phyloP scores from a whole-genome alignment of 2,113 vertebrate genomes.

The Sialia sialis region DNA sequence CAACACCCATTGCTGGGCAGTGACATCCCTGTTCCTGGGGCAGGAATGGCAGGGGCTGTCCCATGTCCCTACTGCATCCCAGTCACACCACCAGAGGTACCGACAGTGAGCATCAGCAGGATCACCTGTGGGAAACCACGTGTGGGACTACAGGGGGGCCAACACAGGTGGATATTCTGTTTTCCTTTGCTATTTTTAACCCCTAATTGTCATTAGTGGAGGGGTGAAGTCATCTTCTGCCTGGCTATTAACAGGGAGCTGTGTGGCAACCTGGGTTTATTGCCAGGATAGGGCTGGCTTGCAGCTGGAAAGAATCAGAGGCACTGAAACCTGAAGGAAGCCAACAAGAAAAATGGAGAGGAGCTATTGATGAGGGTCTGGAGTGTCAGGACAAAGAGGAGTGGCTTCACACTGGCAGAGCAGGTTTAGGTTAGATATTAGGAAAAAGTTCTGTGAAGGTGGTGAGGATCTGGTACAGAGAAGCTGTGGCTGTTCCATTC shows the following conservation, averaged over 20 bases:
- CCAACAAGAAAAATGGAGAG: not conserved
- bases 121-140: rapidly evolving
- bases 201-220: not conserved
- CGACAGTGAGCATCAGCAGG: rapidly evolving
- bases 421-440: not conserved
- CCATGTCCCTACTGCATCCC: rapidly evolving
- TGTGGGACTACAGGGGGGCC: rapidly evolving
- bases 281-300: not conserved
- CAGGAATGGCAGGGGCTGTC: not conserved
- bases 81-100: rapidly evolving
- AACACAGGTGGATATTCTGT: rapidly evolving
- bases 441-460: not conserved
- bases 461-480: not conserved
- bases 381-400: not conserved
- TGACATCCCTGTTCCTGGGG: not conserved
- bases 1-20: rapidly evolving
- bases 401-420: not conserved
- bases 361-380: not conserved
- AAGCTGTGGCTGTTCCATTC: not conserved
- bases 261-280: not conserved
- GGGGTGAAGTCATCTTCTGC: not conserved
- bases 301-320: not conserved
- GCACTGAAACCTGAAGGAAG: not conserved
- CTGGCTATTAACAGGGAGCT: not conserved
- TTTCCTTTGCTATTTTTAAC: not conserved